phyloP scores from a whole-genome alignment of 2,888 invertebrate genomes.

The Barypeithes pellucidus region DNA sequence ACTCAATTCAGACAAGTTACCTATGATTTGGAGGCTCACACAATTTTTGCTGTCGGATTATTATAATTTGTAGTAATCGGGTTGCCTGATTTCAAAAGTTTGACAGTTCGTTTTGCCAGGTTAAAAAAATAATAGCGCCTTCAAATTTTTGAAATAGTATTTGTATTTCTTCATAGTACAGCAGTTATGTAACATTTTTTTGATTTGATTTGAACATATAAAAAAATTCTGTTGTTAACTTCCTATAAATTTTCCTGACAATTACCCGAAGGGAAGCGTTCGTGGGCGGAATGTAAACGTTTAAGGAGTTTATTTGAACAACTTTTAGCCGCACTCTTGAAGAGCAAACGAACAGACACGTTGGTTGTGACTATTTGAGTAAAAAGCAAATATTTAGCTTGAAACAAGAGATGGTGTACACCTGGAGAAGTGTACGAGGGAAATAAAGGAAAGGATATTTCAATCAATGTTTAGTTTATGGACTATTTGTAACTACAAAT shows the following conservation, averaged over 20 bases:
- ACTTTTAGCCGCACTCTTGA: constrained; percentile 24
- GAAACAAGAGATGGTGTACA: constrained; percentile 35
- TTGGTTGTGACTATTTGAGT: constrained; percentile 31
- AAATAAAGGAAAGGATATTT: constrained; percentile 30
- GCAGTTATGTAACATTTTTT: too few species aligned
- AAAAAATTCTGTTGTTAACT: constrained; percentile 20
- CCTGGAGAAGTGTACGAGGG: constrained; percentile 17
- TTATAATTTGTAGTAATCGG: too few species aligned
- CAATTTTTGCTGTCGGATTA: too few species aligned
- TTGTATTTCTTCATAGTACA: too few species aligned
- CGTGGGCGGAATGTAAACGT: constrained; percentile 25
- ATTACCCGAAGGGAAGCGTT: background rate
- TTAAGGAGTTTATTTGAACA: constrained; percentile 29
- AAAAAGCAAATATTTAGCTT: constrained; percentile 30
- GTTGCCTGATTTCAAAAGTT: too few species aligned
- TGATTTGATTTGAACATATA: constrained; percentile 17
- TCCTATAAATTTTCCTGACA: background rate
- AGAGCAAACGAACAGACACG: constrained; percentile 3
- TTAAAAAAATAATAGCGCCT: too few species aligned
- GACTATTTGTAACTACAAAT: constrained; percentile 19
- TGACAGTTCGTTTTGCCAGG: too few species aligned
- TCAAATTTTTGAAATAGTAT: too few species aligned
- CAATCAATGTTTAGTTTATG: constrained; percentile 20
- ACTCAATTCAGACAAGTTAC: too few species aligned
- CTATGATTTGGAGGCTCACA: too few species aligned